Evolutionary conservation across 2,888 invertebrate genomes (phyloP).

Genomic region (Melangyna quadrimaculata): DNA sequence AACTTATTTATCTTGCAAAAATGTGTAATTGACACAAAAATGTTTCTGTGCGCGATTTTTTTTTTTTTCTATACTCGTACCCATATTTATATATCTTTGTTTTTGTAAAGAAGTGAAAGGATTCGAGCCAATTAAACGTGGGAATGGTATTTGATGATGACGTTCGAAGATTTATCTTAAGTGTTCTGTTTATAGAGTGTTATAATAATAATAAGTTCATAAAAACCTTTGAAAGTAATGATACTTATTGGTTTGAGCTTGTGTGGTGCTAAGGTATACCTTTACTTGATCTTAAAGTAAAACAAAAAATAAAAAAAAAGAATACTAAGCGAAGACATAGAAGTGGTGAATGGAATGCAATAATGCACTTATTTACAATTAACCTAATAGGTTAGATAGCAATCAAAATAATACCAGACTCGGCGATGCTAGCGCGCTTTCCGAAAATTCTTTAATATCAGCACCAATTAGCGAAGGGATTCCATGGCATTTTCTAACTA

Average conservation of each 20-base stretch:
- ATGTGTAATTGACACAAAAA: slow-evolving; percentile 72
- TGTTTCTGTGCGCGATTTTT: slow-evolving; percentile 53
- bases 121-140: slow-evolving; percentile 69
- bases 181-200: slow-evolving; percentile 36
- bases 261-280: neutral
- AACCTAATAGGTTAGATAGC: slow-evolving; percentile 15
- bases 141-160: slow-evolving; percentile 70
- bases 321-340: neutral
- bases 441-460: slow-evolving; percentile 39
- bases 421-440: slow-evolving; percentile 30
- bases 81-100: neutral
- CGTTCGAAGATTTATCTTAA: slow-evolving; percentile 66
- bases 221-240: neutral
- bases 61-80: neutral
- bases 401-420: slow-evolving; percentile 26
- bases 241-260: neutral
- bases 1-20: slow-evolving; percentile 71
- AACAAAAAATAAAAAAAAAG: neutral
- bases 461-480: slow-evolving; percentile 15
- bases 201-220: slow-evolving; percentile 18
- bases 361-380: slow-evolving; percentile 43
- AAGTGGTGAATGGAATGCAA: slow-evolving; percentile 30
- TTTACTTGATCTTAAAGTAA: neutral
- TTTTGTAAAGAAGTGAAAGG: slow-evolving; percentile 64
- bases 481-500: neutral